Percentiles rank a stretch among this genome's conserved stretches.
Evolutionary conservation across 2,113 vertebrate genomes (phyloP).

Genomic region (Meleagris gallopavo): DNA sequence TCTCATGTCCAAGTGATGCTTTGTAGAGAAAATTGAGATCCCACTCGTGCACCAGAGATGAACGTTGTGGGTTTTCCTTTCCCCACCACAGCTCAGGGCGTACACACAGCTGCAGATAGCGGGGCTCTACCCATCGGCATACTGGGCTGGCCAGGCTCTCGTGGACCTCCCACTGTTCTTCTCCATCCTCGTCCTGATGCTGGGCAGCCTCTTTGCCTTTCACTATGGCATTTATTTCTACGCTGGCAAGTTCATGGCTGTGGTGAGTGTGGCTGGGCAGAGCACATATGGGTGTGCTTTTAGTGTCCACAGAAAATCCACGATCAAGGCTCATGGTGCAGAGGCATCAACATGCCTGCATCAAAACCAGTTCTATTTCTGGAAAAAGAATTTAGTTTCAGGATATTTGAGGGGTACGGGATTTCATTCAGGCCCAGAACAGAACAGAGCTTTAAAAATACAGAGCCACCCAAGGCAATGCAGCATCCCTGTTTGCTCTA

Average conservation of each 20-base stretch:
- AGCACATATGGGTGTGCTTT: fast-evolving
- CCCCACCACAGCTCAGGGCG: constrained; percentile 85
- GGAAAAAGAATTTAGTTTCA: background rate
- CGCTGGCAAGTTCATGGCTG: constrained; percentile 83
- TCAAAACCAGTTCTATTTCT: fast-evolving
- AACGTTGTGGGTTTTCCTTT: fast-evolving
- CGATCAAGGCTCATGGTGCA: background rate
- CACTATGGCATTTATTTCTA: constrained; percentile 88
- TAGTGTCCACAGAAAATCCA: background rate
- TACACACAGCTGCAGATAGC: constrained; percentile 93
- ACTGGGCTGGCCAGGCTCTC: constrained; percentile 92
- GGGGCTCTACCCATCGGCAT: constrained; percentile 93
- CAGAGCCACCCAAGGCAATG: background rate
- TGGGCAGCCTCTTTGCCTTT: constrained; percentile 89
- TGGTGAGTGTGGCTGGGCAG: constrained; percentile 80
- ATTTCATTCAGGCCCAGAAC: background rate
- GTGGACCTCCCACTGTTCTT: constrained; percentile 92
- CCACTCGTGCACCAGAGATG: fast-evolving
- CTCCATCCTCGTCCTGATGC: constrained; percentile 87
- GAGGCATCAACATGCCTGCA: background rate
- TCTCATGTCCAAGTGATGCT: fast-evolving
- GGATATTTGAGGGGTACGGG: background rate
- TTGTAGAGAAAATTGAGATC: background rate
- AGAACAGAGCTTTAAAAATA: background rate
- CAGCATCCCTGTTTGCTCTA: fast-evolving